Conservation (phyloP, 2,888 invertebrate genomes). For the Resseliella maxima region DNA sequence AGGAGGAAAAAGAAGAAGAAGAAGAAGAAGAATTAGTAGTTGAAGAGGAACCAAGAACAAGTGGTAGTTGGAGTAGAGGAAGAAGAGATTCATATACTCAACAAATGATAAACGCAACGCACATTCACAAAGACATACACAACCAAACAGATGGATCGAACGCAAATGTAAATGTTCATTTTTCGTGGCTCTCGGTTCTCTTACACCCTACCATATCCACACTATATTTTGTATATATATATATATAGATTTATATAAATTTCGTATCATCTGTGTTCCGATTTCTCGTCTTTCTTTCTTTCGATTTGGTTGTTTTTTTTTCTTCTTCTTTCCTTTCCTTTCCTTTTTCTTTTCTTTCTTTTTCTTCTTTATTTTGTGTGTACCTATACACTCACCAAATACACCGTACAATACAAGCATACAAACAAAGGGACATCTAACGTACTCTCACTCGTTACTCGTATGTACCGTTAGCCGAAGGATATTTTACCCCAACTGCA, state of each 20-base stretch:
- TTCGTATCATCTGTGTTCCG: slow-evolving; percentile 35
- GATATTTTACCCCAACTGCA: slow-evolving; percentile 45
- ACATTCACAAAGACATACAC: slow-evolving; percentile 37
- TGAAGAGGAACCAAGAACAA: too few relatives aligned
- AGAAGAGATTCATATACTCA: slow-evolving; percentile 10
- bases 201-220: slow-evolving; percentile 2
- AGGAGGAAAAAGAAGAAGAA: too few relatives aligned
- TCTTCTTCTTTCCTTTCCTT: too few relatives aligned
- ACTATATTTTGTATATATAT: background rate
- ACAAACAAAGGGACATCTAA: background rate
- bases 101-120: slow-evolving; percentile 41
- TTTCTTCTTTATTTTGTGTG: too few relatives aligned
- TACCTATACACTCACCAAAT: too few relatives aligned
- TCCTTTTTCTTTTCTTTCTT: too few relatives aligned
- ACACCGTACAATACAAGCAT: background rate
- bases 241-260: too few relatives aligned
- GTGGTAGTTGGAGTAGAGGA: background rate
- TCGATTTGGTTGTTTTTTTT: too few relatives aligned
- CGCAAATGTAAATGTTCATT: background rate
- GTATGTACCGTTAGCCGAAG: slow-evolving; percentile 30
- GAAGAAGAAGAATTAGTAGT: background rate
- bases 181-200: background rate
- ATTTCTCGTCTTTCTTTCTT: background rate
- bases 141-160: slow-evolving; percentile 54
- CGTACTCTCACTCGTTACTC: background rate